phyloP scores from a whole-genome alignment of 1,140 invertebrate genomes.

The Drosophila malerkotliana region DNA sequence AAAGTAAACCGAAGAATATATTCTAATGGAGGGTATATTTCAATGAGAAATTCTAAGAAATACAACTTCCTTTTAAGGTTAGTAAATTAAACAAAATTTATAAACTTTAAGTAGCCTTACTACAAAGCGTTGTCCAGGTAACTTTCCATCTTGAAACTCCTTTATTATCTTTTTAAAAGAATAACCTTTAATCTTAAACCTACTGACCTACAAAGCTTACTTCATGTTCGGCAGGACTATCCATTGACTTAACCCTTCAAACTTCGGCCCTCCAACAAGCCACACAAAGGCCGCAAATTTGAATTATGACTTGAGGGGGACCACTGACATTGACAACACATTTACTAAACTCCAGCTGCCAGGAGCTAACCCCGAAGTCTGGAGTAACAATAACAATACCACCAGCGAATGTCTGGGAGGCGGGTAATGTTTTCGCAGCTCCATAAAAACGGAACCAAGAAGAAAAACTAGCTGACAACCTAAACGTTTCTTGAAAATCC shows the following conservation, averaged over 20 bases:
- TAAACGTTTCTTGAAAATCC: slow-evolving; percentile 79
- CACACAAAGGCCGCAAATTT: slow-evolving; percentile 33
- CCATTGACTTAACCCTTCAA: background rate
- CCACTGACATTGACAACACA: slow-evolving; percentile 58
- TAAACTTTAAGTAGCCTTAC: background rate
- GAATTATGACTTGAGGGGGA: slow-evolving; percentile 58
- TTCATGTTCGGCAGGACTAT: slow-evolving; percentile 16
- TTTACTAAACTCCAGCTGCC: slow-evolving; percentile 48
- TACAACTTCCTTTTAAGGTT: too few species aligned
- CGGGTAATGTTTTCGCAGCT: slow-evolving; percentile 39
- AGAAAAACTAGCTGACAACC: slow-evolving; percentile 75
- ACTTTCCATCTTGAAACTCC: background rate
- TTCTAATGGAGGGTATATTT: too few species aligned
- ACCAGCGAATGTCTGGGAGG: slow-evolving; percentile 40
- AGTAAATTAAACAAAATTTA: too few species aligned
- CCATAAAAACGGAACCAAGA: slow-evolving; percentile 39
- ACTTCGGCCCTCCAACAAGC: slow-evolving; percentile 12
- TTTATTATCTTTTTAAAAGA: background rate
- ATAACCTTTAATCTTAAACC: background rate
- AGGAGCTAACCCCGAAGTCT: slow-evolving; percentile 5
- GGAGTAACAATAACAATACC: slow-evolving; percentile 54
- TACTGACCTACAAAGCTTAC: background rate
- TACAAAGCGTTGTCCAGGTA: background rate
- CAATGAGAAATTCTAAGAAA: too few species aligned
- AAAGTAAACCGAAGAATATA: background rate